Percentiles rank a stretch among this genome's conserved stretches.
Conservation (phyloP, 2,888 invertebrate genomes). For the Drosophila niveifrons region DNA sequence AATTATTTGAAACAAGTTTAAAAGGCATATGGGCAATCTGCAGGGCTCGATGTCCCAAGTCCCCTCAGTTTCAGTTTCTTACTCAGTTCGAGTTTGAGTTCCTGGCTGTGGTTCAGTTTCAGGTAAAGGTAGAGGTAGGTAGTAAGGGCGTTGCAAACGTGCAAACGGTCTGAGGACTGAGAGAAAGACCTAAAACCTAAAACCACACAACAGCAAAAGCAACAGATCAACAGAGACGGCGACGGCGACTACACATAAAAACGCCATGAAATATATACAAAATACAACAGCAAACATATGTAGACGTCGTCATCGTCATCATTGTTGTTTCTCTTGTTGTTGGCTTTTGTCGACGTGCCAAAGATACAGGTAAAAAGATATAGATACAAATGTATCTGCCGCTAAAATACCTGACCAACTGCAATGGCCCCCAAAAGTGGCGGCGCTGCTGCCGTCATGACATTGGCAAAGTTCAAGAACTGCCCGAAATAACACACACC, state of each 20-base stretch:
- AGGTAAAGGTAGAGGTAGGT: constrained; percentile 41
- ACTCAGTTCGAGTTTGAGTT: constrained; percentile 9
- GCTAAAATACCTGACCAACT: constrained; percentile 67
- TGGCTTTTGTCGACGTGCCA: constrained; percentile 69
- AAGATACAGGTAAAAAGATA: constrained; percentile 80
- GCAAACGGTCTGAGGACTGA: constrained; percentile 29
- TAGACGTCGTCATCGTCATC: constrained; percentile 63
- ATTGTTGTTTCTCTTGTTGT: constrained; percentile 28
- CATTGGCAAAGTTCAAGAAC: constrained; percentile 74
- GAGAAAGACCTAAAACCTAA: constrained; percentile 57
- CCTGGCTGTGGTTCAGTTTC: constrained; percentile 27
- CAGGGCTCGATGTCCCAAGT: constrained; percentile 29
- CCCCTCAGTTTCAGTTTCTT: constrained; percentile 27
- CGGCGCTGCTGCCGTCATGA: constrained; percentile 43
- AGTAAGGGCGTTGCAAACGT: constrained; percentile 69
- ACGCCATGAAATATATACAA: constrained; percentile 68
- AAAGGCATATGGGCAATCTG: constrained; percentile 69
- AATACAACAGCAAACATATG: constrained; percentile 69
- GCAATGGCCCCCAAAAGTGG: constrained; percentile 64
- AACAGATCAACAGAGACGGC: constrained; percentile 32
- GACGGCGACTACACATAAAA: constrained; percentile 71
- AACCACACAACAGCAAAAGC: constrained; percentile 48
- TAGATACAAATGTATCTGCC: constrained; percentile 71
- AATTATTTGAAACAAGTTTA: constrained; percentile 80
- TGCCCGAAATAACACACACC: constrained; percentile 50